A percentile compares a stretch with the other conserved stretches of the same genome.
phyloP scores from a whole-genome alignment of 2,797 vertebrate species.

The Atherinosoma microstoma region DNA sequence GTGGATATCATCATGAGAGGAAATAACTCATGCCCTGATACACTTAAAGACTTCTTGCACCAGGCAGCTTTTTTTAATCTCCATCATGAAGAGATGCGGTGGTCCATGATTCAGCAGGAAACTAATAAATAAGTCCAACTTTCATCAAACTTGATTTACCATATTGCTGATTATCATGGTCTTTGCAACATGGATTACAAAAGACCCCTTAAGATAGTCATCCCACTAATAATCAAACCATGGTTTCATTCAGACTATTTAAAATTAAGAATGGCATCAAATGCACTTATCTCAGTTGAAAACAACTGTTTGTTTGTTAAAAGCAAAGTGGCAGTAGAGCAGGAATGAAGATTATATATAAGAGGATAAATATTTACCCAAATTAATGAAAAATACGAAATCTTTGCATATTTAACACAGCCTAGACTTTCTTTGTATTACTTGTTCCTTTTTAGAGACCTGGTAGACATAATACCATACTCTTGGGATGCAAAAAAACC shows the following conservation, averaged over 20 bases:
- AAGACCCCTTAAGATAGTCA: too few species aligned
- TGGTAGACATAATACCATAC: neutral
- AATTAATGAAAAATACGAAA: neutral
- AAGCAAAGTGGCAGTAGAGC: neutral
- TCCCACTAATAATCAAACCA: too few species aligned
- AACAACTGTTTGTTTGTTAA: too few species aligned
- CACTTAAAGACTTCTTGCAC: neutral
- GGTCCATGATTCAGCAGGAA: neutral
- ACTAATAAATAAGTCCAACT: neutral
- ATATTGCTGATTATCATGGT: too few species aligned
- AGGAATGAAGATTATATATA: too few species aligned
- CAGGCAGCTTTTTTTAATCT: neutral
- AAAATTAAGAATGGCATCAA: neutral
- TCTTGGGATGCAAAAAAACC: constrained; percentile 41
- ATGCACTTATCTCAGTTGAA: too few species aligned
- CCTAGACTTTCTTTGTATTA: neutral
- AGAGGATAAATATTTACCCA: neutral
- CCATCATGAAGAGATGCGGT: neutral
- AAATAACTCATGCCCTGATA: neutral
- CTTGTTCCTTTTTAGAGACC: neutral
- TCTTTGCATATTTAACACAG: neutral
- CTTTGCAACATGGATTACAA: too few species aligned
- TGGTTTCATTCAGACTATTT: too few species aligned
- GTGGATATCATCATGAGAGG: neutral
- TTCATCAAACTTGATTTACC: too few species aligned